A percentile compares a stretch with the other conserved stretches of the same genome.
Conservation (phyloP, 2,797 vertebrate genomes). For the Cossypha dichroa region DNA sequence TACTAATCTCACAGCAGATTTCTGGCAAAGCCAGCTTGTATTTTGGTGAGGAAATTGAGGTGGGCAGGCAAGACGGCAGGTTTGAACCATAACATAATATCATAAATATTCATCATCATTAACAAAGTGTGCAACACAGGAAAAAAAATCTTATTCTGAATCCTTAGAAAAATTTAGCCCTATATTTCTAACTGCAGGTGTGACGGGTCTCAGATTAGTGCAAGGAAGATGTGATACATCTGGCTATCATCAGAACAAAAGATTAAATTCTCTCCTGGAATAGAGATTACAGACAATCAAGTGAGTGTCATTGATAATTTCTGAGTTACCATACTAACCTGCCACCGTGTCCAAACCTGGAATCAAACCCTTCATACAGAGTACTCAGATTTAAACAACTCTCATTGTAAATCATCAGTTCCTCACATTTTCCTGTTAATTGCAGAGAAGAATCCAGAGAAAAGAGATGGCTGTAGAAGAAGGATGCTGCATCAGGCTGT, state of each 20-base stretch:
- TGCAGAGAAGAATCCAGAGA: neutral
- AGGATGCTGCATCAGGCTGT: neutral
- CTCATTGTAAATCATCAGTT: neutral
- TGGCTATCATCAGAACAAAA: neutral
- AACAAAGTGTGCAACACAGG: neutral
- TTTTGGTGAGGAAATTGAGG: neutral
- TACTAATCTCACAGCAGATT: accelerated
- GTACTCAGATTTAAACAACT: neutral
- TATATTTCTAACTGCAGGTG: neutral
- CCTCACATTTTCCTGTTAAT: neutral
- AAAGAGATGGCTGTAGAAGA: neutral
- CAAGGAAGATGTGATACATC: neutral
- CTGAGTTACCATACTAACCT: neutral
- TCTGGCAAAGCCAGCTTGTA: accelerated
- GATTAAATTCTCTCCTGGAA: neutral
- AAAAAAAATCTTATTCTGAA: neutral
- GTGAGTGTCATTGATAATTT: neutral
- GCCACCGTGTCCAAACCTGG: neutral
- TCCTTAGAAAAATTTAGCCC: neutral
- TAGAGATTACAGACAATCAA: neutral
- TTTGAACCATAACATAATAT: neutral
- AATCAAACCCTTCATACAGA: neutral
- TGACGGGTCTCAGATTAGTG: neutral
- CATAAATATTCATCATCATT: neutral
- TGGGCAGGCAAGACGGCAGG: neutral